Evolutionary conservation across 2,888 invertebrate genomes (phyloP).

Genomic region (Calliphora vomitoria): DNA sequence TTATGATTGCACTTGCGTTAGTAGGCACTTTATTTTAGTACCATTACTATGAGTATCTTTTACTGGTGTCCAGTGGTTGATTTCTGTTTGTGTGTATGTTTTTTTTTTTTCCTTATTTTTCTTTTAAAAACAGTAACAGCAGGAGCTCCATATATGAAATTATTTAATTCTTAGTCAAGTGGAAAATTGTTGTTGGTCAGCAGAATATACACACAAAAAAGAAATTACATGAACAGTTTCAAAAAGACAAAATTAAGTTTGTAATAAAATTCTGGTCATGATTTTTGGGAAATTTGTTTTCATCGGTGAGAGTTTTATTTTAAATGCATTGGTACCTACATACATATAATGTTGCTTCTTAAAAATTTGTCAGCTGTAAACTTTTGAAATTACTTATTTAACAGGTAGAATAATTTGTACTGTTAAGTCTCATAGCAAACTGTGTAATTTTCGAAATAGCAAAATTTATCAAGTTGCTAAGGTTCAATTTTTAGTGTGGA

Average conservation of each 20-base stretch:
- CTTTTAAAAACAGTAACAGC: constrained; percentile 64
- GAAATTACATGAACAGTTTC: neutral
- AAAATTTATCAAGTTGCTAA: too few species aligned
- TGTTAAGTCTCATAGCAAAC: too few species aligned
- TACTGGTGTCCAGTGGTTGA: constrained; percentile 40
- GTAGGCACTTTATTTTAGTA: constrained; percentile 74
- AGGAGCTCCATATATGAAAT: constrained; percentile 74
- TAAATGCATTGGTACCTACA: neutral
- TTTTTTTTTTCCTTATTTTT: constrained; percentile 4
- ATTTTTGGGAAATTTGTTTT: neutral
- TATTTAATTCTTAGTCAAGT: constrained; percentile 79
- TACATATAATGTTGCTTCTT: too few species aligned
- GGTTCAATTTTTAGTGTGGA: too few species aligned
- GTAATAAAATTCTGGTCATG: constrained; percentile 34
- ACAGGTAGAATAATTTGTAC: too few species aligned
- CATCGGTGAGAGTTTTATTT: constrained; percentile 7
- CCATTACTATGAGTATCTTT: constrained; percentile 58
- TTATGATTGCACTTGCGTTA: constrained; percentile 72
- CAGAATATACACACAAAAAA: constrained; percentile 13
- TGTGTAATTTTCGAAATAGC: too few species aligned
- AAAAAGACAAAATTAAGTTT: constrained; percentile 25
- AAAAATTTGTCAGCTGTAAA: neutral
- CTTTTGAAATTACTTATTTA: neutral
- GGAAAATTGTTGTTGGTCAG: constrained; percentile 79
- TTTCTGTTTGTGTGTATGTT: neutral